Percentiles rank a stretch among this genome's conserved stretches.
Conservation (phyloP, 1,140 invertebrate species). For the Lepidurus packardi region DNA sequence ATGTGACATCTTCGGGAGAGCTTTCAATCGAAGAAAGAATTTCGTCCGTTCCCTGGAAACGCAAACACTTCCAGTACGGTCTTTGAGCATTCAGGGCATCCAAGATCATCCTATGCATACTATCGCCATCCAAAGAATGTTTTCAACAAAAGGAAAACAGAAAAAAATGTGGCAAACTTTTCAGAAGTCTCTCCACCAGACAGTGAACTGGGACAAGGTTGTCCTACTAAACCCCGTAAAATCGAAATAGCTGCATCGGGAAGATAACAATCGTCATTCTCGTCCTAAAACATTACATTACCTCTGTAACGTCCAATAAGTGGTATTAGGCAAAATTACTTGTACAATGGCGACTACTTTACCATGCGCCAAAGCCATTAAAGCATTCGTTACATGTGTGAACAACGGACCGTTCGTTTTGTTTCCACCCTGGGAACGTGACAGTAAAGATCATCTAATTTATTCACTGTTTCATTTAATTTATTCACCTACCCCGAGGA, state of each 20-base stretch:
- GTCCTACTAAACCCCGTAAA: slow-evolving; percentile 70
- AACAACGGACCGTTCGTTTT: slow-evolving; percentile 78
- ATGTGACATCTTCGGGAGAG: not conserved
- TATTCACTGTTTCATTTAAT: not conserved
- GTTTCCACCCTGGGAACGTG: slow-evolving; percentile 71
- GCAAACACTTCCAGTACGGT: not conserved
- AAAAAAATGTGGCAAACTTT: slow-evolving; percentile 2
- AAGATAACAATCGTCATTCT: slow-evolving; percentile 82
- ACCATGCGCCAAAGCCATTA: slow-evolving; percentile 65
- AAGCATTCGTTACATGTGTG: slow-evolving; percentile 67
- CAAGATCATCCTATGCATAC: not conserved
- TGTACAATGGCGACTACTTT: slow-evolving; percentile 78
- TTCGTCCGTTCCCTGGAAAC: slow-evolving; percentile 45
- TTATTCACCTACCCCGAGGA: not conserved
- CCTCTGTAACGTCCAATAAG: slow-evolving; percentile 31
- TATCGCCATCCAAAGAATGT: not conserved
- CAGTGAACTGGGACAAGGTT: slow-evolving; percentile 61
- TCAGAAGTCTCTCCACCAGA: slow-evolving; percentile 13
- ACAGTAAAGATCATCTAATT: not conserved
- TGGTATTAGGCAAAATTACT: slow-evolving; percentile 41
- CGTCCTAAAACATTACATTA: slow-evolving; percentile 58
- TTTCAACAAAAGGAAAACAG: not conserved
- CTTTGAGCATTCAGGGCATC: not conserved
- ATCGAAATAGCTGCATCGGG: slow-evolving; percentile 82
- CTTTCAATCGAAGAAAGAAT: slow-evolving; percentile 45